A percentile compares a stretch with the other conserved stretches of the same genome.
Conservation (phyloP, 2,113 vertebrate genomes). For the Corythaeola cristata region DNA sequence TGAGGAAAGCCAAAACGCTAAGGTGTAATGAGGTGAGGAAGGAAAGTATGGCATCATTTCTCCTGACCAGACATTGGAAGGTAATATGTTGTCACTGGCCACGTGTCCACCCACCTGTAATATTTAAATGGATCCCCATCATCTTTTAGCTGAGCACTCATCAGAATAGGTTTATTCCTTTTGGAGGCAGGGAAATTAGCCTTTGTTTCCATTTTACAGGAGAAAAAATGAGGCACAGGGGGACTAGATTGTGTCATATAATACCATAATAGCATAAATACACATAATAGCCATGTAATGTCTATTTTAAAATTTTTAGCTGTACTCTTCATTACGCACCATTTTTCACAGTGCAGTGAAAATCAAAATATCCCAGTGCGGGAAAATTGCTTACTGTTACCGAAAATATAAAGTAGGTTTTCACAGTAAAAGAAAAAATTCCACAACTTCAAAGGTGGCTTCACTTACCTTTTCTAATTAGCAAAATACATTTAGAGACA, state of each 20-base stretch:
- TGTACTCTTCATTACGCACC: background rate
- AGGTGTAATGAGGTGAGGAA: background rate
- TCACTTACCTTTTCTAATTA: background rate
- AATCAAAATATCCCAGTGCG: background rate
- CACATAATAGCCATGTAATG: background rate
- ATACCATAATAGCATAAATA: background rate
- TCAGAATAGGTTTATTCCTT: background rate
- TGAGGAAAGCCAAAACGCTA: background rate
- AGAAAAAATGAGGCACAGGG: background rate
- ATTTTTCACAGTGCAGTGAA: background rate
- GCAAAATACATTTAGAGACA: background rate
- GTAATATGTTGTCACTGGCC: background rate
- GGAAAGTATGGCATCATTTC: background rate
- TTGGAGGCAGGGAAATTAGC: background rate
- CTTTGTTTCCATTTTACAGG: background rate
- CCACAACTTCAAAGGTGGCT: background rate
- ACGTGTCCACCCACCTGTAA: background rate
- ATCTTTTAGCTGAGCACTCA: background rate
- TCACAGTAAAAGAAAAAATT: background rate
- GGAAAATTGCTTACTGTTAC: background rate
- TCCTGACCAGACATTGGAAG: background rate
- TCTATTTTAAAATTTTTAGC: background rate
- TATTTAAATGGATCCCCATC: background rate
- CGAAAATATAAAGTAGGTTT: background rate
- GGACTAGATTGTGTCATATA: background rate